Conservation (phyloP, 2,113 vertebrate species). For the Gnathochromis pfefferi region DNA sequence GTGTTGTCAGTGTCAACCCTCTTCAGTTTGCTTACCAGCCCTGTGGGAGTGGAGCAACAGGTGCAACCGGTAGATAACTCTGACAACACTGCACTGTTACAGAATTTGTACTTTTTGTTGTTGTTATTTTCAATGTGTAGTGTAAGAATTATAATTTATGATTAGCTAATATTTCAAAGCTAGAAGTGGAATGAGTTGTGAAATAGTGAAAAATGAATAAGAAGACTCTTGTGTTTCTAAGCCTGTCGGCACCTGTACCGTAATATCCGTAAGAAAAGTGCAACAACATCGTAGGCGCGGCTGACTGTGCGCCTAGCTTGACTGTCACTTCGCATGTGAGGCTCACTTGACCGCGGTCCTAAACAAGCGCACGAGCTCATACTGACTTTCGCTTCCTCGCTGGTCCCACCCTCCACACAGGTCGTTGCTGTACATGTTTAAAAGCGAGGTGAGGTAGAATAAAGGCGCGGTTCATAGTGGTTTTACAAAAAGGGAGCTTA, state of each 20-base stretch:
- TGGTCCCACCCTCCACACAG: background rate
- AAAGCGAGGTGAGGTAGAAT: background rate
- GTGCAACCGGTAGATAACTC: background rate
- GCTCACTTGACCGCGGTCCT: background rate
- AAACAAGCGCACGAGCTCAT: background rate
- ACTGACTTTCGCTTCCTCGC: background rate
- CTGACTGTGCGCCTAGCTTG: background rate
- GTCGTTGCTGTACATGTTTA: background rate
- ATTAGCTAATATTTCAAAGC: background rate
- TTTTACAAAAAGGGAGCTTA: background rate
- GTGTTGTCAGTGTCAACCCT: background rate
- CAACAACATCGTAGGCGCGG: background rate
- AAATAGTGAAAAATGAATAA: background rate
- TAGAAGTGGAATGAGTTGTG: rapidly evolving
- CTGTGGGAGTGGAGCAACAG: background rate
- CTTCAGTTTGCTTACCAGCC: background rate
- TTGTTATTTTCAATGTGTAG: background rate
- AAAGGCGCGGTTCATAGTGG: background rate
- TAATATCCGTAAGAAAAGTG: background rate
- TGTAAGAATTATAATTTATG: background rate
- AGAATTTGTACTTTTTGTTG: background rate
- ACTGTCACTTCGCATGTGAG: background rate
- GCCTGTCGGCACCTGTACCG: rapidly evolving
- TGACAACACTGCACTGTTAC: background rate
- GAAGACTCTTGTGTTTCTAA: background rate